These are phyloP conservation scores for Arizona elegans DNA, from an alignment of 2,113 vertebrate species.

Conservation along the genomic window DNA sequence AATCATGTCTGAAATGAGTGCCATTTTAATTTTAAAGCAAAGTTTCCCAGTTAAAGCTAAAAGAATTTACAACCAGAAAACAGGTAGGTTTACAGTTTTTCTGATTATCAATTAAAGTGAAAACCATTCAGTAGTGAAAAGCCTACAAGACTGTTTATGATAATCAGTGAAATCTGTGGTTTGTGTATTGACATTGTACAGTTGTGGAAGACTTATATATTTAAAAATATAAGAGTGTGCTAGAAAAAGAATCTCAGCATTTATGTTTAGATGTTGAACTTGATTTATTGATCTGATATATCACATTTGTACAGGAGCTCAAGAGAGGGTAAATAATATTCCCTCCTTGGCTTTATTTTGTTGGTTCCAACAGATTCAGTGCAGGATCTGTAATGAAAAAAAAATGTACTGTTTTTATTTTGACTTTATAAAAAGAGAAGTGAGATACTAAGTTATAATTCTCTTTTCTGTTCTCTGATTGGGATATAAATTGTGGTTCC, in stretches of 20 bases:
- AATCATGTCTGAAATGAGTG: slow-evolving; percentile 50
- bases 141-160: not conserved
- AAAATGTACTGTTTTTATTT: not conserved
- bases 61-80: slow-evolving; percentile 51
- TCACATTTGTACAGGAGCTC: not conserved
- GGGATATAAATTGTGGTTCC: not conserved
- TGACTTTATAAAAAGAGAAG: not conserved
- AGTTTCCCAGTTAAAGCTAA: slow-evolving; percentile 15
- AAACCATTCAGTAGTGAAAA: not conserved
- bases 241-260: not conserved
- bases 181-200: not conserved
- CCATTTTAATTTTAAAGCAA: slow-evolving; percentile 48
- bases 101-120: slow-evolving; percentile 4
- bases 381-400: not conserved
- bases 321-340: not conserved
- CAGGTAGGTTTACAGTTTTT: slow-evolving; percentile 65
- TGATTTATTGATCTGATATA: not conserved
- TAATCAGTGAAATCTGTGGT: slow-evolving; percentile 5
- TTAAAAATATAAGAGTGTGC: not conserved
- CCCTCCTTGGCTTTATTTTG: not conserved
- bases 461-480: not conserved
- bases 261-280: not conserved
- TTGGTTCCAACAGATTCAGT: not conserved
- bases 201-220: not conserved
- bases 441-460: not conserved